phyloP scores from a whole-genome alignment of 2,113 vertebrate species.

The Rhinolophus ferrumequinum region DNA sequence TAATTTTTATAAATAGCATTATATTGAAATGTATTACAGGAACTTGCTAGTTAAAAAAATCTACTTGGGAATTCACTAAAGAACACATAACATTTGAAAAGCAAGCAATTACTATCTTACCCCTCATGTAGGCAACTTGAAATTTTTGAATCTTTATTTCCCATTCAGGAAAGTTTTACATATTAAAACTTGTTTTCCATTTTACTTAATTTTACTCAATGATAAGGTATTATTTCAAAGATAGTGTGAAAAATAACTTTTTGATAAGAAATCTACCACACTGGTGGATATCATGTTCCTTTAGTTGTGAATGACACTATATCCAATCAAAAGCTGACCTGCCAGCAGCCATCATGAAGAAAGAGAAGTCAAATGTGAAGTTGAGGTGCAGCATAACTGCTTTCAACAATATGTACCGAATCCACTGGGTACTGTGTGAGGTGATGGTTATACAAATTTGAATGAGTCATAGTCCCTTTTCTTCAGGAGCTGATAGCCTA shows the following conservation, averaged over 20 bases:
- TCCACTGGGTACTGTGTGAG: neutral
- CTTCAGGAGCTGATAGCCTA: neutral
- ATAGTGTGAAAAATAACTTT: neutral
- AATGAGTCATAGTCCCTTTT: neutral
- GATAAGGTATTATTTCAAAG: neutral
- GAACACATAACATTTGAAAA: neutral
- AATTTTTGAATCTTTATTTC: slow-evolving; percentile 34
- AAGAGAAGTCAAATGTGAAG: neutral
- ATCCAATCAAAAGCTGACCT: neutral
- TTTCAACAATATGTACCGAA: neutral
- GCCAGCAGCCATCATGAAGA: neutral
- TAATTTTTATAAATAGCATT: slow-evolving; percentile 57
- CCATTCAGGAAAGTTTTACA: neutral
- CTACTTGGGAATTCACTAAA: neutral
- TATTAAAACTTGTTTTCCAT: neutral
- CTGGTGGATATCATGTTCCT: neutral
- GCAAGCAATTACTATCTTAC: neutral
- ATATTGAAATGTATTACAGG: neutral
- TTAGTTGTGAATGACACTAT: neutral
- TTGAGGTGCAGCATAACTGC: neutral
- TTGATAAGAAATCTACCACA: neutral
- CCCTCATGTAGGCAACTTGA: neutral
- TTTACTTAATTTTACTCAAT: slow-evolving; percentile 28
- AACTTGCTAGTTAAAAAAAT: slow-evolving; percentile 15
- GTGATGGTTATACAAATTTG: neutral